Conservation (phyloP, 2,888 invertebrate species). For the Agriopis leucophaearia region DNA sequence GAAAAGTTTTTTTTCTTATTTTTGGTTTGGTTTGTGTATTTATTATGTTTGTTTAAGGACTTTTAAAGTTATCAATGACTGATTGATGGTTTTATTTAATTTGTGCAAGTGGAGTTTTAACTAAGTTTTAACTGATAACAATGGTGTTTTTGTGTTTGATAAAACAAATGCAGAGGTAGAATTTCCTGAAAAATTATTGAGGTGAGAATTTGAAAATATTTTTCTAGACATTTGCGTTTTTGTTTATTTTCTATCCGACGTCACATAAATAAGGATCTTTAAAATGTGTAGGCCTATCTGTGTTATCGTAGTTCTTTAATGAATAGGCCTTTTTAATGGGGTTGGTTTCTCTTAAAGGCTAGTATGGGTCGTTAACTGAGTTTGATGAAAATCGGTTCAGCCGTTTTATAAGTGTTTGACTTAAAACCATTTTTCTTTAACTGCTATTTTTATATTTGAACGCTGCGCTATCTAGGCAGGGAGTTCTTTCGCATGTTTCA, state of each 20-base stretch:
- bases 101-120: slow-evolving; percentile 21
- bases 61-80: background rate
- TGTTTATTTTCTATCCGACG: background rate
- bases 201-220: slow-evolving; percentile 8
- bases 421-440: too few species aligned
- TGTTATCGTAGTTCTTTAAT: too few species aligned
- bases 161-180: slow-evolving; percentile 20
- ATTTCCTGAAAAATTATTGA: slow-evolving; percentile 10
- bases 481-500: too few species aligned
- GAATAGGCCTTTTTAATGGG: too few species aligned
- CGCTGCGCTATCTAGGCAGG: too few species aligned
- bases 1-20: slow-evolving; percentile 14
- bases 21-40: slow-evolving; percentile 3
- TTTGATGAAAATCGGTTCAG: too few species aligned
- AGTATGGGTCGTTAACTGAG: too few species aligned
- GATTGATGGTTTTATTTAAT: background rate
- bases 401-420: too few species aligned
- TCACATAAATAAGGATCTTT: background rate
- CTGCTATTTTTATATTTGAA: too few species aligned
- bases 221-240: background rate
- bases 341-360: too few species aligned
- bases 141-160: slow-evolving; percentile 21
- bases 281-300: too few species aligned
- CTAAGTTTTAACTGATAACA: slow-evolving; percentile 13
- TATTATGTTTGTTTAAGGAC: background rate